These are phyloP conservation scores for Hirudo medicinalis DNA, from an alignment of 1,140 invertebrate genomes.

Conservation along the genomic window DNA sequence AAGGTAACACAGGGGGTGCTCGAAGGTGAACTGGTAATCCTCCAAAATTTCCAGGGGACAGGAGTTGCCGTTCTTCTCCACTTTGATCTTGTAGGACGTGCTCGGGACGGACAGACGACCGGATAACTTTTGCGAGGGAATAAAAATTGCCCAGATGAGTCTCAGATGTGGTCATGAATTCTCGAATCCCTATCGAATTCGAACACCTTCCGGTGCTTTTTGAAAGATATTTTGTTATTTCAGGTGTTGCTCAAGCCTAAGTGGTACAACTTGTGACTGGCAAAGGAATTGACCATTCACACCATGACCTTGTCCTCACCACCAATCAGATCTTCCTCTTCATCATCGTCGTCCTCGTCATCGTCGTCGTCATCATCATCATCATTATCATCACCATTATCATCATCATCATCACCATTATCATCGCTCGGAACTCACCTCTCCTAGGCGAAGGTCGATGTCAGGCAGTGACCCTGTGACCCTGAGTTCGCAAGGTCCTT, in stretches of 20 bases:
- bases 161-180: too few species aligned
- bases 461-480: constrained; percentile 12
- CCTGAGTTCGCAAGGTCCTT: constrained; percentile 27
- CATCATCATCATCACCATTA: too few species aligned
- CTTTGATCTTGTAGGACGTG: neutral
- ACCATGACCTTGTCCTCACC: too few species aligned
- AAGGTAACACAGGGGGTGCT: too few species aligned
- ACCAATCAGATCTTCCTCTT: too few species aligned
- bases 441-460: neutral
- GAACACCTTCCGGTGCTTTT: too few species aligned
- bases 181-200: too few species aligned
- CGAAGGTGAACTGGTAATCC: neutral
- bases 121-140: neutral
- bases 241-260: too few species aligned
- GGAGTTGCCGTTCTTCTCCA: neutral
- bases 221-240: too few species aligned
- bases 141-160: too few species aligned
- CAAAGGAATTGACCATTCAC: too few species aligned
- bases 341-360: neutral
- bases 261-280: too few species aligned
- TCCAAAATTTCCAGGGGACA: neutral
- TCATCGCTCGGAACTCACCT: neutral
- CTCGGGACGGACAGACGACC: neutral
- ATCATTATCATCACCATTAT: neutral
- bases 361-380: neutral